Conservation (phyloP, 2,888 invertebrate species). For the Eupithecia abbreviata region DNA sequence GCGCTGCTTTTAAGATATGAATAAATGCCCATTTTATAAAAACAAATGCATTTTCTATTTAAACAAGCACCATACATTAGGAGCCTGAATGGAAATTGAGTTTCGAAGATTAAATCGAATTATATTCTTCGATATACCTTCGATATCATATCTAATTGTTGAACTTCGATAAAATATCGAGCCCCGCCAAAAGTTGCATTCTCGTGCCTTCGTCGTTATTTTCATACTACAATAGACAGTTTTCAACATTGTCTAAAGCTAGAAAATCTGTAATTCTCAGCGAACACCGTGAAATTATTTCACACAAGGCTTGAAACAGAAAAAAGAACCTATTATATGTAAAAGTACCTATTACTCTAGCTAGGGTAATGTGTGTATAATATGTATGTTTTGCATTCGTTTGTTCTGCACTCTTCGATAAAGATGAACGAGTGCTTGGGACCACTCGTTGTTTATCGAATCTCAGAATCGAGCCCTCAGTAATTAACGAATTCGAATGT, state of each 20-base stretch:
- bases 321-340: not conserved
- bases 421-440: not conserved
- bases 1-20: not conserved
- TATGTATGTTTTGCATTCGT: not conserved
- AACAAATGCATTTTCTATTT: not conserved
- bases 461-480: not conserved
- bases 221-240: not conserved
- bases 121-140: not conserved
- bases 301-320: not conserved
- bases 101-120: not conserved
- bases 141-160: not conserved
- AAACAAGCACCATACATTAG: not conserved
- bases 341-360: too few species aligned
- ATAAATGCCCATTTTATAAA: not conserved
- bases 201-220: not conserved
- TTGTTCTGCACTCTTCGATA: not conserved
- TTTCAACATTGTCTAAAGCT: not conserved
- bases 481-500: not conserved
- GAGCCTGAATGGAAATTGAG: not conserved
- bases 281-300: not conserved
- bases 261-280: not conserved
- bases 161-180: not conserved
- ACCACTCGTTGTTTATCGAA: not conserved
- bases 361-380: not conserved
- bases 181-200: not conserved